These are phyloP conservation scores for Macrotrachela quadricornifera DNA, from an alignment of 1,140 invertebrate species.

Conservation along the genomic window DNA sequence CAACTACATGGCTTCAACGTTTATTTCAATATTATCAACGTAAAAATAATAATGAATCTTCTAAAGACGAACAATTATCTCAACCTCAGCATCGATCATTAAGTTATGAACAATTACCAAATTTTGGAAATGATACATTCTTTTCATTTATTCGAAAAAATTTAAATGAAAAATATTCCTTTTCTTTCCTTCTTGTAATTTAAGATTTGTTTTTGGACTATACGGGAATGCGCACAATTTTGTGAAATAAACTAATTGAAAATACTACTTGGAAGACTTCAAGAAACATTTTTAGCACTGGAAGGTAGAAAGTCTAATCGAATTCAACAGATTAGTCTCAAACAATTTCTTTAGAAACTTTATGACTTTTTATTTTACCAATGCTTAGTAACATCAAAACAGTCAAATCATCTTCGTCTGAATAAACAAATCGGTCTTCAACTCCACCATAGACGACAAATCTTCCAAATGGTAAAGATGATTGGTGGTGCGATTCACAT, in stretches of 20 bases:
- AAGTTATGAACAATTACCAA: not conserved
- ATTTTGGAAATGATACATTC: not conserved
- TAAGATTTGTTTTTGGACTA: conserved; percentile 49
- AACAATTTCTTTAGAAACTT: not conserved
- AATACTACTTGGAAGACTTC: conserved; percentile 80
- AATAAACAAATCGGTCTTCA: conserved; percentile 11
- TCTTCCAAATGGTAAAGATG: conserved; percentile 17
- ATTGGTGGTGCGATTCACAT: conserved; percentile 32
- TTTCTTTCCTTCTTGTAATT: not conserved
- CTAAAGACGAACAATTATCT: conserved; percentile 6
- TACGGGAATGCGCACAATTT: conserved; percentile 63
- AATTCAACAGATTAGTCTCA: not conserved
- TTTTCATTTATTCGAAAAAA: not conserved
- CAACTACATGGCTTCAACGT: conserved; percentile 34
- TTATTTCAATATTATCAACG: conserved; percentile 41
- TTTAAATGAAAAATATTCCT: not conserved
- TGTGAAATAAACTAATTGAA: conserved; percentile 66
- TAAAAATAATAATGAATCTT: conserved; percentile 13
- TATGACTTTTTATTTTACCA: not conserved
- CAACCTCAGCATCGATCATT: not conserved
- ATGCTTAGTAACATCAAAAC: not conserved
- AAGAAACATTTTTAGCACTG: conserved; percentile 63
- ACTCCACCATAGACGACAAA: too few species aligned
- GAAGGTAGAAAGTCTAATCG: conserved; percentile 15
- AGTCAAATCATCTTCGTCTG: not conserved